Conservation (phyloP, 2,888 invertebrate species). For the Drosophila tripunctata region DNA sequence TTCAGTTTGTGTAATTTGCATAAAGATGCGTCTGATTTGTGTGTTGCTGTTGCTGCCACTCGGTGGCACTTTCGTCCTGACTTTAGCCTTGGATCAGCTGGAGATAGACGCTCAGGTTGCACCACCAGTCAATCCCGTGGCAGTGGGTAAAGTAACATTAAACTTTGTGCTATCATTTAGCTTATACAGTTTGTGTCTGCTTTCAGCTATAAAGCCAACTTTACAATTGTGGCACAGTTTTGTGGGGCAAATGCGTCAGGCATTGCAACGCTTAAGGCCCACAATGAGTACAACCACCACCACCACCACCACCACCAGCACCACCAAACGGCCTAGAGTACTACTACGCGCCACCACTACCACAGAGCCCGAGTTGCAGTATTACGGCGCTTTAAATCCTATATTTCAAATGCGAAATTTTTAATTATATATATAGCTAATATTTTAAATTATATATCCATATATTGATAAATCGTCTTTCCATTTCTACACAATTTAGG, state of each 20-base stretch:
- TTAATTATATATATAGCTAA: conserved; percentile 8
- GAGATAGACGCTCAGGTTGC: conserved; percentile 65
- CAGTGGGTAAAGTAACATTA: conserved; percentile 36
- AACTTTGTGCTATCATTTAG: neutral
- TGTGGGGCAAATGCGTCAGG: conserved; percentile 41
- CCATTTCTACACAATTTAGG: no score
- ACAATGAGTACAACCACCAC: conserved; percentile 6
- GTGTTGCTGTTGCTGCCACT: conserved; percentile 30
- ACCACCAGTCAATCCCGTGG: no score
- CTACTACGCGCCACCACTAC: conserved; percentile 37
- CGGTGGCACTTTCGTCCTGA: conserved; percentile 17
- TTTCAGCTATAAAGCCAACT: conserved; percentile 4
- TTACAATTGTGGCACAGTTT: conserved; percentile 47
- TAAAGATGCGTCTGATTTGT: conserved; percentile 36
- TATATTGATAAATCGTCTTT: no score
- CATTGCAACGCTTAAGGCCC: conserved; percentile 26
- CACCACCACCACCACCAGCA: neutral
- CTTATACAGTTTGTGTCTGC: neutral
- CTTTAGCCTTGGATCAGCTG: conserved; percentile 38
- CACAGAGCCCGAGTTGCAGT: conserved; percentile 32
- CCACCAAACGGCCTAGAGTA: conserved; percentile 2
- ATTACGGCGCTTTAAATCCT: conserved; percentile 68
- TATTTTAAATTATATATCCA: neutral
- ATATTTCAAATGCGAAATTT: conserved; percentile 59
- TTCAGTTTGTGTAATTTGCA: conserved; percentile 1